Evolutionary conservation across 1,140 invertebrate species (phyloP).

Genomic region (Drosophila trapezifrons): DNA sequence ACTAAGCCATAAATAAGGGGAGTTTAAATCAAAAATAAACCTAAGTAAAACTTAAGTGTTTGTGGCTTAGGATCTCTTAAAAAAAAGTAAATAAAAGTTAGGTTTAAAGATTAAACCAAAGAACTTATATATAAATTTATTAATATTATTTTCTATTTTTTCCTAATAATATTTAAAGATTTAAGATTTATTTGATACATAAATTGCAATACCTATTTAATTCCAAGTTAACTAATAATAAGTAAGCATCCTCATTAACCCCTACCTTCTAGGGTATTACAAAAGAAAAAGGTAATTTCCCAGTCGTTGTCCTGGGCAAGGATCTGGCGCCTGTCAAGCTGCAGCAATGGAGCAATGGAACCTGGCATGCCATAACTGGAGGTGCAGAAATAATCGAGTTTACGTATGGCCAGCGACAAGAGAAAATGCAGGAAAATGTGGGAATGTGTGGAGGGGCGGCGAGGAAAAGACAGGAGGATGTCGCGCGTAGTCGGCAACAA

Average conservation of each 20-base stretch:
- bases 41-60: too few relatives aligned
- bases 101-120: too few relatives aligned
- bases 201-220: not conserved
- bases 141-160: too few relatives aligned
- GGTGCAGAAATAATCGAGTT: constrained; percentile 67
- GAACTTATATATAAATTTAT: too few relatives aligned
- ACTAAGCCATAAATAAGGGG: too few relatives aligned
- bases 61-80: too few relatives aligned
- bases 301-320: not conserved
- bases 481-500: constrained; percentile 57
- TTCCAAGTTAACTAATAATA: not conserved
- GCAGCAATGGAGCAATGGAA: constrained; percentile 10
- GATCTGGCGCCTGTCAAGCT: constrained; percentile 6
- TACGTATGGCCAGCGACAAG: constrained; percentile 30
- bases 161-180: not conserved
- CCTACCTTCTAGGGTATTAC: not conserved
- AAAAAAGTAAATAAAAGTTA: too few relatives aligned
- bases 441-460: not conserved
- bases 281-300: constrained; percentile 3
- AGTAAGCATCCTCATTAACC: too few relatives aligned
- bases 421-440: constrained; percentile 6
- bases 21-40: too few relatives aligned
- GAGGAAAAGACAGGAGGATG: constrained; percentile 20
- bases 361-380: constrained; percentile 51
- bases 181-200: too few relatives aligned